These are phyloP conservation scores for Himantopus leucocephalus DNA, from an alignment of 2,113 vertebrate genomes.

Conservation along the genomic window DNA sequence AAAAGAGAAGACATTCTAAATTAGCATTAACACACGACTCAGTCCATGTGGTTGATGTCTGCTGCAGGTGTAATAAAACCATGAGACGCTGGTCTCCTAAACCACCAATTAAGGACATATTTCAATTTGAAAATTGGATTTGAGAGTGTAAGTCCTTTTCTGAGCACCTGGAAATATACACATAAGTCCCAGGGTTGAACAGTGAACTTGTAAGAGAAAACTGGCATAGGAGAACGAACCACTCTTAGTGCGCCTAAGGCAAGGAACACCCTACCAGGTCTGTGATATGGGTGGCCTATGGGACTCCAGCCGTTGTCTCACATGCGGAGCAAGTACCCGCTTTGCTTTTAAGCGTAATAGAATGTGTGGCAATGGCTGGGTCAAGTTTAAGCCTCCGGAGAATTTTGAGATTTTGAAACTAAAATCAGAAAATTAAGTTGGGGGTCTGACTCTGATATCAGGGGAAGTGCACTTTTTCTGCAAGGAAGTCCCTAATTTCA, in stretches of 20 bases:
- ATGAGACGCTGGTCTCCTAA: background rate
- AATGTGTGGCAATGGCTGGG: background rate
- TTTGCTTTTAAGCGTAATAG: background rate
- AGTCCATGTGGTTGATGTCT: background rate
- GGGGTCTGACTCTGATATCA: background rate
- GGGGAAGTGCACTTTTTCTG: background rate
- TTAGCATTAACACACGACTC: background rate
- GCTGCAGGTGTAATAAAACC: background rate
- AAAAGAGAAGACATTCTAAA: background rate
- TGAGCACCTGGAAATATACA: background rate
- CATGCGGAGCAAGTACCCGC: background rate
- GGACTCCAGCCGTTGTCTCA: background rate
- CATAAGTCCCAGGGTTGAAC: rapidly evolving
- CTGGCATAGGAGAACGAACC: too few species aligned
- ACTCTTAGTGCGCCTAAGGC: background rate
- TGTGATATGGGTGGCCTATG: background rate
- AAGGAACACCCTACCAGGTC: too few species aligned
- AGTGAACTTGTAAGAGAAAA: background rate
- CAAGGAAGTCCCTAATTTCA: background rate
- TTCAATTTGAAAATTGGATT: background rate
- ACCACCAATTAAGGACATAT: background rate
- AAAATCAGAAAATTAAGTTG: background rate
- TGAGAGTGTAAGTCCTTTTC: background rate
- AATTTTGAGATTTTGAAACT: background rate
- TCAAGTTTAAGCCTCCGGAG: background rate